A percentile compares a stretch with the other conserved stretches of the same genome.
These are phyloP conservation scores for Polyodon spathula DNA, from an alignment of 2,113 vertebrate genomes.

Conservation along the genomic window DNA sequence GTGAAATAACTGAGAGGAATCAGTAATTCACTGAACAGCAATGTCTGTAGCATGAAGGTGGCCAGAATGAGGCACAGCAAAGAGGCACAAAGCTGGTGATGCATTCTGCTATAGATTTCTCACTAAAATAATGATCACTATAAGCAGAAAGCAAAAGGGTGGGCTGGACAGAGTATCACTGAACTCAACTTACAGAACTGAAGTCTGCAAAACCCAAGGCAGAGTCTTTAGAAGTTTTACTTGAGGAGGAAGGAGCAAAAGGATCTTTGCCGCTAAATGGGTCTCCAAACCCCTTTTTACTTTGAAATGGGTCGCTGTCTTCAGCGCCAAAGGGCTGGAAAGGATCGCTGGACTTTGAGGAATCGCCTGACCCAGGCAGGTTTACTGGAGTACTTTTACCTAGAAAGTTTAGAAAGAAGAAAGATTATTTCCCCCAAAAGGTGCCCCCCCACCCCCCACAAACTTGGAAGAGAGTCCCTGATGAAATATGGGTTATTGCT, in stretches of 20 bases:
- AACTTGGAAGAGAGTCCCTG: background rate
- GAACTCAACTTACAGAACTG: conserved; percentile 89
- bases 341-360: conserved; percentile 77
- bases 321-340: conserved; percentile 86
- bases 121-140: conserved; percentile 35
- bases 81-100: conserved; percentile 33
- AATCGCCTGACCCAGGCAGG: conserved; percentile 65
- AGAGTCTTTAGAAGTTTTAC: conserved; percentile 79
- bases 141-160: conserved; percentile 40
- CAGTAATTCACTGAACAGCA: conserved; percentile 17
- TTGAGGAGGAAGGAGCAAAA: conserved; percentile 79
- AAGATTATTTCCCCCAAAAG: conserved; percentile 4
- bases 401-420: conserved; percentile 50
- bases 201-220: conserved; percentile 81
- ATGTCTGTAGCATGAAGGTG: conserved; percentile 33
- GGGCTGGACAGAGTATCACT: conserved; percentile 56
- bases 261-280: conserved; percentile 97
- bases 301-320: conserved; percentile 79
- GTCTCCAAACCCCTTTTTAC: conserved; percentile 84
- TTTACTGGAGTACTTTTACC: conserved; percentile 91
- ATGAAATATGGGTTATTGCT: too few species aligned
- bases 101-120: conserved; percentile 32
- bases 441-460: background rate
- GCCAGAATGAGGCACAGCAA: conserved; percentile 30
- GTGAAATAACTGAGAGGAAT: background rate